Percentiles rank a stretch among this genome's conserved stretches.
These are phyloP conservation scores for Euwallacea fornicatus DNA, from an alignment of 1,140 invertebrate species.

Conservation along the genomic window DNA sequence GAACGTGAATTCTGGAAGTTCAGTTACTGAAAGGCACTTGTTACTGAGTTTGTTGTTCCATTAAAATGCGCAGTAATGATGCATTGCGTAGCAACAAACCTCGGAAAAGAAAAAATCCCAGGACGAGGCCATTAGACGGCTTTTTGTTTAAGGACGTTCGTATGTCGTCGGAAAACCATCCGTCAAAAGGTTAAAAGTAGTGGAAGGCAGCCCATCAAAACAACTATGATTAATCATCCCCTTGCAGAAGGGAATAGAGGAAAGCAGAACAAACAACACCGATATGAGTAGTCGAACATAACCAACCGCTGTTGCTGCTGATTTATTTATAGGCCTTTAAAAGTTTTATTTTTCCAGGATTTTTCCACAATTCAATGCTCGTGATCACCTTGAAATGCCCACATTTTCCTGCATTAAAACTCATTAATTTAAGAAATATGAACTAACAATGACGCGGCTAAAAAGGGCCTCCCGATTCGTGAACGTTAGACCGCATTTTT, in stretches of 20 bases:
- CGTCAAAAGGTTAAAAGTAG: conserved; percentile 33
- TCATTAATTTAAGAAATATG: conserved; percentile 22
- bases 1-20: not conserved
- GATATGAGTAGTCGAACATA: conserved; percentile 35
- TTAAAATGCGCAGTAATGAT: not conserved
- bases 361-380: not conserved
- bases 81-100: not conserved
- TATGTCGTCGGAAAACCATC: conserved; percentile 34
- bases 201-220: conserved; percentile 32
- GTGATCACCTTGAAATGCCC: not conserved
- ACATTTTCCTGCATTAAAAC: not conserved
- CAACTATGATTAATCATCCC: conserved; percentile 35
- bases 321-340: conserved; percentile 3
- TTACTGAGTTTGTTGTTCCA: not conserved
- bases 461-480: conserved; percentile 6
- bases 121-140: conserved; percentile 19
- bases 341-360: not conserved
- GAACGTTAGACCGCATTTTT: conserved; percentile 13
- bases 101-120: not conserved
- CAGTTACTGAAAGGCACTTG: not conserved
- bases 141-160: conserved; percentile 34
- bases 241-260: conserved; percentile 23
- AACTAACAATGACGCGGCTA: conserved; percentile 3
- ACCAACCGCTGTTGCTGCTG: conserved; percentile 24
- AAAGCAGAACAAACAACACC: conserved; percentile 29